Evolutionary conservation across 2,888 invertebrate genomes (phyloP).

Genomic region (Dynastes hyllus): DNA sequence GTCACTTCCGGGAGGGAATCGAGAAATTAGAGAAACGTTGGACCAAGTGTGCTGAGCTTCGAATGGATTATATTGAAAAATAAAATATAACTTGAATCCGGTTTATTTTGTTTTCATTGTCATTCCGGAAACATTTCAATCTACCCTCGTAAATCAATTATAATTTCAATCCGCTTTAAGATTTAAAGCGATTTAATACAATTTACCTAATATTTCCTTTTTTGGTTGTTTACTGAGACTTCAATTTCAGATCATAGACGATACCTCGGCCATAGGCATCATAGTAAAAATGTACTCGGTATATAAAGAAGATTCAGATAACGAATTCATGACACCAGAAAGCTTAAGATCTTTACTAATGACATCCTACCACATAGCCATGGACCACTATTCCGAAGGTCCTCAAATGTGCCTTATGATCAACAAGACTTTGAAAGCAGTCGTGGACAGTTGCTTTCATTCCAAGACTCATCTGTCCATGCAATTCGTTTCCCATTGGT

Average conservation of each 20-base stretch:
- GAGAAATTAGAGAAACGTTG: too few species aligned
- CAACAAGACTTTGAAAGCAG: conserved; percentile 81
- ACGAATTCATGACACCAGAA: conserved; percentile 77
- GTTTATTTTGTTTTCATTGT: too few species aligned
- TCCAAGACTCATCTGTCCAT: conserved; percentile 83
- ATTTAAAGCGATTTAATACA: not conserved
- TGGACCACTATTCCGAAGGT: conserved; percentile 85
- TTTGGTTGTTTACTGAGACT: not conserved
- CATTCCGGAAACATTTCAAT: too few species aligned
- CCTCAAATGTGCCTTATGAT: conserved; percentile 74
- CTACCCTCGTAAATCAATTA: too few species aligned
- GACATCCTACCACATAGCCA: conserved; percentile 85
- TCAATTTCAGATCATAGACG: conserved; percentile 71
- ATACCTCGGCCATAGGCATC: conserved; percentile 77
- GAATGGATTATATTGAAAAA: too few species aligned
- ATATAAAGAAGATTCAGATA: conserved; percentile 72
- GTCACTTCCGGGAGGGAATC: too few species aligned
- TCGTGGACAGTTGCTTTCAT: conserved; percentile 87
- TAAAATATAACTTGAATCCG: too few species aligned
- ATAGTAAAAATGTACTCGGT: conserved; percentile 78
- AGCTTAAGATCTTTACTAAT: conserved; percentile 79
- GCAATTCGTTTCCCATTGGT: conserved; percentile 87
- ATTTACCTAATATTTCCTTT: not conserved
- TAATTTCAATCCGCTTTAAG: too few species aligned
- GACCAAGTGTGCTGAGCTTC: too few species aligned